Percentiles rank a stretch among this genome's conserved stretches.
Evolutionary conservation across 2,888 invertebrate genomes (phyloP).

Genomic region (Cyclophora albipunctata): DNA sequence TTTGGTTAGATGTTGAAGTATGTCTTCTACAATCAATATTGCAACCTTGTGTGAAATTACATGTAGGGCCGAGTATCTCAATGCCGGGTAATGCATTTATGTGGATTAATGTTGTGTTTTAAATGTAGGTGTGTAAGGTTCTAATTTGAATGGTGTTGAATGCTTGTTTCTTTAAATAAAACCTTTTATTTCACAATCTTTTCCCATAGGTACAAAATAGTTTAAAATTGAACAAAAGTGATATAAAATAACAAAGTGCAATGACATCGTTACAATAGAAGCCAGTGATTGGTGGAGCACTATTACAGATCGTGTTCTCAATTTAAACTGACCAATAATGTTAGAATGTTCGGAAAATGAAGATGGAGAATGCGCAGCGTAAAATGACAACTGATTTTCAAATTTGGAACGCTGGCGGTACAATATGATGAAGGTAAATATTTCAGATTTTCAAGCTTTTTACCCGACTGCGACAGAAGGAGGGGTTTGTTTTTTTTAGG

Average conservation of each 20-base stretch:
- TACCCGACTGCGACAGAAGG: no score
- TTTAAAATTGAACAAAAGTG: neutral
- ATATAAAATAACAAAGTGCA: constrained; percentile 16
- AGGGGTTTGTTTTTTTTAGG: no score
- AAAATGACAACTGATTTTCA: constrained; percentile 41
- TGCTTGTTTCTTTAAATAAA: no score
- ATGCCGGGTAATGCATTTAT: constrained; percentile 24
- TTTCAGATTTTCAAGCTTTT: neutral
- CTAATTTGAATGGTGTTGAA: no score
- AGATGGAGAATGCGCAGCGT: constrained; percentile 26
- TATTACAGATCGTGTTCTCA: constrained; percentile 16
- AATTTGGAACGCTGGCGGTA: constrained; percentile 37
- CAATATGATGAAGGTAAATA: constrained; percentile 56
- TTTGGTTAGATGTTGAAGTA: constrained; percentile 5
- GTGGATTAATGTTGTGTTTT: neutral
- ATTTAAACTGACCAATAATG: constrained; percentile 22
- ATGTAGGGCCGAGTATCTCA: constrained; percentile 20
- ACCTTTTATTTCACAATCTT: neutral
- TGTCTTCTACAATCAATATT: constrained; percentile 39
- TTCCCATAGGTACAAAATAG: neutral
- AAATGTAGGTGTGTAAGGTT: neutral
- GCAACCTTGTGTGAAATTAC: constrained; percentile 43
- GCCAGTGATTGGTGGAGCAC: constrained; percentile 22
- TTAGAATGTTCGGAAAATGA: constrained; percentile 28
- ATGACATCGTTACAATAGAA: constrained; percentile 22